Percentiles rank a stretch among this genome's conserved stretches.
These are phyloP conservation scores for Penelope pileata DNA, from an alignment of 2,113 vertebrate species.

Conservation along the genomic window DNA sequence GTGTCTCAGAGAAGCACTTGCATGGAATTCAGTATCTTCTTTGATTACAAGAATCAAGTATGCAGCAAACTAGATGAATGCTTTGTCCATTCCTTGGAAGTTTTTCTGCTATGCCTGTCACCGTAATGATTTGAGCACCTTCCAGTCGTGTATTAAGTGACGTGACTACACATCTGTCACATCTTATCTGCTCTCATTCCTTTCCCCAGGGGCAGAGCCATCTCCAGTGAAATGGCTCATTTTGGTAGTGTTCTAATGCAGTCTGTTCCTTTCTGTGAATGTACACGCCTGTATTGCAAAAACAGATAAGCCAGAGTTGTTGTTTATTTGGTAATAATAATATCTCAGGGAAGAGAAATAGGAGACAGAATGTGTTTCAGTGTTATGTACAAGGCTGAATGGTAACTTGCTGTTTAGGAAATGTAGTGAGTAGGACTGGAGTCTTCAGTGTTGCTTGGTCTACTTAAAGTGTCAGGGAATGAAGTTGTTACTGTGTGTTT, in stretches of 20 bases:
- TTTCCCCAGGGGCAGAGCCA: constrained; percentile 50
- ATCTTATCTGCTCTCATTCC: constrained; percentile 56
- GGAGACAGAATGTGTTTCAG: background rate
- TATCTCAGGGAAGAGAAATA: background rate
- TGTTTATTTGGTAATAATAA: constrained; percentile 29
- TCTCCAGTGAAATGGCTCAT: constrained; percentile 50
- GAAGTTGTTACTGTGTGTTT: background rate
- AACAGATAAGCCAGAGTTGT: background rate
- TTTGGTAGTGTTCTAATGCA: constrained; percentile 60
- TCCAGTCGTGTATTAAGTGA: constrained; percentile 69
- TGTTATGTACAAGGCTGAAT: background rate
- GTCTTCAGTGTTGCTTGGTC: background rate
- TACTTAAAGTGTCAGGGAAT: background rate
- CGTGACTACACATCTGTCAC: constrained; percentile 67
- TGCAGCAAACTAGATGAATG: constrained; percentile 12
- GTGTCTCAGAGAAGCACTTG: background rate
- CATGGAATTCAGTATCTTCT: constrained; percentile 11
- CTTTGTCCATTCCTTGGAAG: constrained; percentile 39
- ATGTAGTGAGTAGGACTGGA: background rate
- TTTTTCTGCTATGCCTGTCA: constrained; percentile 39
- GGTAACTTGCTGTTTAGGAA: background rate
- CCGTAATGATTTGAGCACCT: constrained; percentile 57
- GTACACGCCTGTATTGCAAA: background rate
- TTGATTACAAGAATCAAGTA: background rate
- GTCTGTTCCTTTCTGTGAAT: constrained; percentile 50